These are phyloP conservation scores for Sphenodon punctatus DNA, from an alignment of 2,797 vertebrate genomes.

Conservation along the genomic window DNA sequence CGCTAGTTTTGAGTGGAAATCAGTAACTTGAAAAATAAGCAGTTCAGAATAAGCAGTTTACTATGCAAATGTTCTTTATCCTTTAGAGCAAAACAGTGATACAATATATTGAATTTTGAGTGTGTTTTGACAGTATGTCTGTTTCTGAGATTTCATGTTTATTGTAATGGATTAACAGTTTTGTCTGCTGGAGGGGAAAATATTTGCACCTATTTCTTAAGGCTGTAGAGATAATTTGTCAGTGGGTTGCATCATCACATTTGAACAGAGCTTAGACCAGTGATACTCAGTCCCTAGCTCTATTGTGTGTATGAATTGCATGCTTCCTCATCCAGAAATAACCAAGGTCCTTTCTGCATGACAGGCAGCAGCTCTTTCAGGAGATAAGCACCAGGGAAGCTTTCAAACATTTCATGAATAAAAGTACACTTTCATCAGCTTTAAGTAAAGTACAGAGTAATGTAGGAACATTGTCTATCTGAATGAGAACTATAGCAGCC, in stretches of 20 bases:
- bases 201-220: background rate
- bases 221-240: background rate
- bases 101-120: background rate
- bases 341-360: background rate
- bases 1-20: background rate
- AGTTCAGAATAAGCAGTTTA: background rate
- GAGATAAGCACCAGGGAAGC: background rate
- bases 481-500: too few relatives aligned
- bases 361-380: background rate
- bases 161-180: background rate
- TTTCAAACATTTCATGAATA: conserved; percentile 1
- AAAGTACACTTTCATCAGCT: background rate
- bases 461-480: too few relatives aligned
- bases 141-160: background rate
- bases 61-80: background rate
- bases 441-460: too few relatives aligned
- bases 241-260: background rate
- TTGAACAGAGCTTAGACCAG: accelerated
- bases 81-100: background rate
- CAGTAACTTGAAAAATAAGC: background rate
- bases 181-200: background rate
- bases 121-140: background rate
- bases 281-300: background rate
- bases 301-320: background rate
- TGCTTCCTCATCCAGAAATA: background rate